Base-by-base conservation (phyloP, 2,113 vertebrate species). In the Peromyscus leucopus region DNA sequence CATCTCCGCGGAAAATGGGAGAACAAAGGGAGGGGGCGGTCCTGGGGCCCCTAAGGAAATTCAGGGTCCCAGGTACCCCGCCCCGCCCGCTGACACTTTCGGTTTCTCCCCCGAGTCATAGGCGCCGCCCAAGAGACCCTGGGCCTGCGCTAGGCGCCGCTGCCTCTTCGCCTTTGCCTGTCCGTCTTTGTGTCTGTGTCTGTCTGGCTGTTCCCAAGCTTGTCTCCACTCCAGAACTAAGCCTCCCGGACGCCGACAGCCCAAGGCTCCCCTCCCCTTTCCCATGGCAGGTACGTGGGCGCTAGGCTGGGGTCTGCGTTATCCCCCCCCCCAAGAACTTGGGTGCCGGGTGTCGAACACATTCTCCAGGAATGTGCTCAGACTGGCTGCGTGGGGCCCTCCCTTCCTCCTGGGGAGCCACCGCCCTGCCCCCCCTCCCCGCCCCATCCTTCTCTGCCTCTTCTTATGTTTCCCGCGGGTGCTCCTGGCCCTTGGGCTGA, bases 91-190 rank as follows among this genome's bases (percentile, higher is more conserved):
- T 97, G 94, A 97, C 97, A 88, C 97, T 98, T 98, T 97, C 96
- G 94, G 92, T 98, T 97, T 98, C 97, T 97, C 95, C 96, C 95
- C 95, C 63, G 96, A 97, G 98, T 94, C 97, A 46, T 90, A 98
- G 94, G 93, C 91, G 89, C 96, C 71, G 83, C 87, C 97, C 97
- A 13, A 83, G 95, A 96, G 97, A 97, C 96, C 97, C 98, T 95
- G 95, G 96, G 96, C 94, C 33, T 67, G 96, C 69, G 96, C 93
- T 36, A 51, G 96, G 96, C 91, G 94, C 95, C 91, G 97, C 99
- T 98, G 76, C 92, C 79, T 93, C 80, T 82, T 98, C 98, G 98
- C 98, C 98, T 99, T 99, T 99, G 99, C 99, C 89, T 97, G 96
- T 97, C 95, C 89, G 98, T 98, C 98, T 98, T 96, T 94, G 90